Evolutionary conservation across 2,113 vertebrate genomes (phyloP), one percentile per base, ranked within the genome.

Genomic region (Columba janthina): DNA sequence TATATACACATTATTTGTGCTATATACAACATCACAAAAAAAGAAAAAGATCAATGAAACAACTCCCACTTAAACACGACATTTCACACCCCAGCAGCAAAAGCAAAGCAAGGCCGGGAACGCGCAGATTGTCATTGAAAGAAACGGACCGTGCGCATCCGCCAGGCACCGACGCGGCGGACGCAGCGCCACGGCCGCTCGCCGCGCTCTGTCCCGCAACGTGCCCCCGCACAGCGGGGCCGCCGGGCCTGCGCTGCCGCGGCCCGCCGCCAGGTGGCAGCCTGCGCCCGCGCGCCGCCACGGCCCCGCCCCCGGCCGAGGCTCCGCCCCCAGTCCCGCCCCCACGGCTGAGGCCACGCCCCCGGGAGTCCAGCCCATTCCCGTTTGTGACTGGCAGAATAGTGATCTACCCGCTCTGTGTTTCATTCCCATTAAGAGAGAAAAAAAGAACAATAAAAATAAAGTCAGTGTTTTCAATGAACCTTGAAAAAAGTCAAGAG

Each of bases 121-220:
- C 19, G 26, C 11, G 31, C 9, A 3, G 8, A 34, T 2, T 40
- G 69, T 69, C 48, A n/a, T 4, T 29, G 26, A 53, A 16, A 28
- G 12, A 5, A 2, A 10, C 1, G 24, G 21, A 21, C 40, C 29
- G 1, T 2, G 29, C 42, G 26, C 60, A 77, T 1, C 12, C 20
- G 5, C 19, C 12, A 10, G 61, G 76, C 44, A 4, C 9, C 1
- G 53, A 0, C n/a, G 9, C 1, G 60, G 2, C 2, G 62, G 19
- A 7, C 8, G 3, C 28, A 15, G 64, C 57, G 12, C 4, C 46
- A 2, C 0, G 6, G 26, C 8, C 64, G 9, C 3, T 0, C 24
- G 11, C n/a, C 57, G 10, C 40, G 40, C 5, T 2, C 24, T 4
- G n/a, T 2, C 5, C 3, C 9, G 2, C 19, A 8, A 21, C 1